Evolutionary conservation across 2,113 vertebrate genomes (phyloP).

Genomic region (Hypanus sabinus): DNA sequence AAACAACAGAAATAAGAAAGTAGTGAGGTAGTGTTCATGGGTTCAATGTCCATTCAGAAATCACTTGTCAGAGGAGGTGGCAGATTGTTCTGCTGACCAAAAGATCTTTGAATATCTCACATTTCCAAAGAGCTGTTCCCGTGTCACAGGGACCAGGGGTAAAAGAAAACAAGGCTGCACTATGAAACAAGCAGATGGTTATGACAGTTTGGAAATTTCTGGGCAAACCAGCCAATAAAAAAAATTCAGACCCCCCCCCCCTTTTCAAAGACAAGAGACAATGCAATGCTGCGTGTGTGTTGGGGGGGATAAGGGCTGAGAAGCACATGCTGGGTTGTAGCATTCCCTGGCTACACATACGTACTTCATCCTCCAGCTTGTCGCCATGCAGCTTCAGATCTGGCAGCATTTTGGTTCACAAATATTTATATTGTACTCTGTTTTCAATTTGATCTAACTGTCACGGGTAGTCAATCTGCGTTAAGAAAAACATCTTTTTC

Average conservation of each 20-base stretch:
- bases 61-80: background rate
- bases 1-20: no score
- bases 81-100: background rate
- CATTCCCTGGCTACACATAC: slow-evolving; percentile 55
- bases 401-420: slow-evolving; percentile 56
- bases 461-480: slow-evolving; percentile 19
- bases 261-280: background rate
- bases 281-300: background rate
- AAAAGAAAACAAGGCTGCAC: background rate
- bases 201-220: background rate
- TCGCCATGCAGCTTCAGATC: slow-evolving; percentile 68
- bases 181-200: background rate
- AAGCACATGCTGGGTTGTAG: slow-evolving; percentile 65
- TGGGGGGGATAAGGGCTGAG: slow-evolving; percentile 40
- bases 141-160: background rate
- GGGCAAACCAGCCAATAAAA: background rate
- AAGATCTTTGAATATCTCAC: background rate
- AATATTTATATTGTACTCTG: slow-evolving; percentile 48
- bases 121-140: background rate
- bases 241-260: background rate
- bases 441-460: slow-evolving; percentile 27
- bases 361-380: slow-evolving; percentile 61
- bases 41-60: no score
- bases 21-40: no score
- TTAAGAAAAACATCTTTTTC: slow-evolving; percentile 27